Conservation (phyloP, 2,888 invertebrate species). For the Synanthedon tipuliformis region DNA sequence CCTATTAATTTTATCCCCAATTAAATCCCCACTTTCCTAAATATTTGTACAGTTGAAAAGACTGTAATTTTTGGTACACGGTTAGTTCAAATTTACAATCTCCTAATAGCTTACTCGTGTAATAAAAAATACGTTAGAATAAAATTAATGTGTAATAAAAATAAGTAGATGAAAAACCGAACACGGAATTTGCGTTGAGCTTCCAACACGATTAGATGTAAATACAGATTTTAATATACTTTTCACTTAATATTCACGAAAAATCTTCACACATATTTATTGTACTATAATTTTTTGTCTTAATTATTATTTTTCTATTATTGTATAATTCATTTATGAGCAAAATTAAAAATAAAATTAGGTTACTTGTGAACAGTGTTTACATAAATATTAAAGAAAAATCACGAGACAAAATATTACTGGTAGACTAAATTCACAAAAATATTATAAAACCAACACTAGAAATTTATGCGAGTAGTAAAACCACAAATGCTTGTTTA, state of each 20-base stretch:
- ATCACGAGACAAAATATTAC: too few relatives aligned
- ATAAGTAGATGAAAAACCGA: conserved; percentile 42
- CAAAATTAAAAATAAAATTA: too few relatives aligned
- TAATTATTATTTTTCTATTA: too few relatives aligned
- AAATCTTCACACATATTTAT: not conserved
- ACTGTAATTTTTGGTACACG: not conserved
- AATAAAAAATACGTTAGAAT: conserved; percentile 22
- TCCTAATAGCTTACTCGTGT: conserved; percentile 18
- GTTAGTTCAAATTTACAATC: conserved; percentile 4
- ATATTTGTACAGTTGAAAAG: not conserved
- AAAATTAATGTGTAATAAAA: conserved; percentile 21
- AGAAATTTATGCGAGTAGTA: too few relatives aligned
- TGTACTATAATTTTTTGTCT: too few relatives aligned
- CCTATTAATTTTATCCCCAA: not conserved
- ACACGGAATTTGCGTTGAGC: conserved; percentile 70
- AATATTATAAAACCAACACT: too few relatives aligned
- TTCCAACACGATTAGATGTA: conserved; percentile 72
- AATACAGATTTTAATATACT: conserved; percentile 42
- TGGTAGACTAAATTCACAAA: too few relatives aligned
- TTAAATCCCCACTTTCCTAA: not conserved
- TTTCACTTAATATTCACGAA: conserved; percentile 1
- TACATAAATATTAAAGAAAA: too few relatives aligned
- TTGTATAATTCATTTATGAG: too few relatives aligned
- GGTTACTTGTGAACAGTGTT: too few relatives aligned
- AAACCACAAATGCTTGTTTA: too few relatives aligned